phyloP scores from a whole-genome alignment of 2,888 invertebrate species.

The Troilus luridus region DNA sequence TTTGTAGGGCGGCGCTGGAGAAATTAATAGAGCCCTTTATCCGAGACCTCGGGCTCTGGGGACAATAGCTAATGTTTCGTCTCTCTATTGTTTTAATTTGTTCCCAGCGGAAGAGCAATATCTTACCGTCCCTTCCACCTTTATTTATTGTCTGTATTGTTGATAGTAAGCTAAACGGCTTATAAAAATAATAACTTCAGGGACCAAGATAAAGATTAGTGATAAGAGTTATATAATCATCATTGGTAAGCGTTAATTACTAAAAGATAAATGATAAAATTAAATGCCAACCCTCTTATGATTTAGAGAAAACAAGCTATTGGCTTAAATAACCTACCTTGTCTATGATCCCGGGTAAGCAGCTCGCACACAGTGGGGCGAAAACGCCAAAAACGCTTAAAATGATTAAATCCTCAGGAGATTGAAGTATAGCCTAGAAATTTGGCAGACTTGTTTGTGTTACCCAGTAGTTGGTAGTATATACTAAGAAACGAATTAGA shows the following conservation, averaged over 20 bases:
- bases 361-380: too few species aligned
- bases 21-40: conserved; percentile 54
- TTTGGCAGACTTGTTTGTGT: too few species aligned
- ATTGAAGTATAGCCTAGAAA: too few species aligned
- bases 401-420: too few species aligned
- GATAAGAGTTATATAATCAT: neutral
- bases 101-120: conserved; percentile 41
- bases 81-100: conserved; percentile 38
- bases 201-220: neutral
- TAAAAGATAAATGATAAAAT: neutral
- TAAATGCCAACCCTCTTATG: neutral
- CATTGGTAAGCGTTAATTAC: neutral
- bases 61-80: conserved; percentile 45
- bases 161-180: neutral
- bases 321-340: neutral
- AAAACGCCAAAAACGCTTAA: too few species aligned
- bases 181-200: conserved; percentile 14
- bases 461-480: too few species aligned
- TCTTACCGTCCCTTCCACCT: neutral
- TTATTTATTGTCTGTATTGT: conserved; percentile 38
- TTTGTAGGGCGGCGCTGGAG: conserved; percentile 15
- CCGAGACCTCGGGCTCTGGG: neutral
- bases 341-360: too few species aligned
- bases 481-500: too few species aligned
- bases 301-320: neutral